Percentiles rank a stretch among this genome's conserved stretches.
Evolutionary conservation across 2,113 vertebrate species (phyloP).

Genomic region (Typhlomys cinereus): DNA sequence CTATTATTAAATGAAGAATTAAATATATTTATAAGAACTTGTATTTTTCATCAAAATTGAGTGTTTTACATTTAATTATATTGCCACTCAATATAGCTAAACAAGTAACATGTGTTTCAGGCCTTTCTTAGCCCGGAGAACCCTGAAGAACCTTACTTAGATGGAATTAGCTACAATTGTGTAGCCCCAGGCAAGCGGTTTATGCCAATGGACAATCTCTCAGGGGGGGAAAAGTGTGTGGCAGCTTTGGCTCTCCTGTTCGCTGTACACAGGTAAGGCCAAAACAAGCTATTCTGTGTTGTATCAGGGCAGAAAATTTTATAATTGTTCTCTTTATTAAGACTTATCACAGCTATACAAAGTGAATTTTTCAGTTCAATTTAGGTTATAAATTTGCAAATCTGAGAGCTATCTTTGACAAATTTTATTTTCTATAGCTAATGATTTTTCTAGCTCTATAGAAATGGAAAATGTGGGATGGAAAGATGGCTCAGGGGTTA

Average conservation of each 20-base stretch:
- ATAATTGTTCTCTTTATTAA: neutral
- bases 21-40: neutral
- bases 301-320: fast-evolving
- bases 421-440: neutral
- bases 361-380: neutral
- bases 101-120: slow-evolving; percentile 81
- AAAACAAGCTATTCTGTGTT: fast-evolving
- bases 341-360: neutral
- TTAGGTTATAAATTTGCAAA: neutral
- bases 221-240: slow-evolving; percentile 95
- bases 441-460: slow-evolving; percentile 10
- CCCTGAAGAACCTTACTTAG: slow-evolving; percentile 95
- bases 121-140: slow-evolving; percentile 95
- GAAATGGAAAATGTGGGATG: slow-evolving; percentile 41
- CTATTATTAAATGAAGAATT: neutral
- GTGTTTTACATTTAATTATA: neutral
- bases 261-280: slow-evolving; percentile 93
- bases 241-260: slow-evolving; percentile 95
- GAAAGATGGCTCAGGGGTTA: no score
- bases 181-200: slow-evolving; percentile 96
- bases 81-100: neutral
- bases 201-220: slow-evolving; percentile 97
- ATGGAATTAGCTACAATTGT: slow-evolving; percentile 94
- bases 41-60: neutral
- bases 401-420: neutral